These are phyloP conservation scores for Melinaea menophilus DNA, from an alignment of 2,888 invertebrate species.

Conservation along the genomic window DNA sequence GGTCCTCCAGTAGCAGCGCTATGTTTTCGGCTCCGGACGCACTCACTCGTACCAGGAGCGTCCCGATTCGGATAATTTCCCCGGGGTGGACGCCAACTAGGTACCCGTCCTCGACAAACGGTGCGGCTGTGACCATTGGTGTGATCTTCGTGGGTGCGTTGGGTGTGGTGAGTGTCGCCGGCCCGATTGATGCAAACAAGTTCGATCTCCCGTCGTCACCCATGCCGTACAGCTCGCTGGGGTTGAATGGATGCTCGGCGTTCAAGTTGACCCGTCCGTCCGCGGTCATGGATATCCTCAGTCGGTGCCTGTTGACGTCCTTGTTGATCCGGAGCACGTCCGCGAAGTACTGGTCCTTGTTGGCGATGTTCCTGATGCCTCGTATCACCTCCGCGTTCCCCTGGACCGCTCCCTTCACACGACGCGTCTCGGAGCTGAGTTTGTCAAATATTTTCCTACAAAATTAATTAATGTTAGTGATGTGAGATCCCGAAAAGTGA, in stretches of 20 bases:
- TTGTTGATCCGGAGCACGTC: conserved; percentile 75
- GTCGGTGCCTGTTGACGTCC: conserved; percentile 69
- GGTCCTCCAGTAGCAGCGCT: conserved; percentile 52
- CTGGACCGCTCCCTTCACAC: conserved; percentile 63
- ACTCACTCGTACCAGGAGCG: conserved; percentile 55
- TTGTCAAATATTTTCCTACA: conserved; percentile 78
- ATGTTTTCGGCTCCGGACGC: conserved; percentile 60
- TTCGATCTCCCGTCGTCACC: conserved; percentile 54
- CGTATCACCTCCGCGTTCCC: conserved; percentile 77
- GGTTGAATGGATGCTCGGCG: conserved; percentile 62
- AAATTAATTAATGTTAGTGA: conserved; percentile 18
- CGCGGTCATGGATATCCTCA: conserved; percentile 68
- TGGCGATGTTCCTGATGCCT: conserved; percentile 69
- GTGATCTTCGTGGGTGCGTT: conserved; percentile 56
- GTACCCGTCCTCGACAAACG: conserved; percentile 44
- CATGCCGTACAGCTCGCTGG: conserved; percentile 55
- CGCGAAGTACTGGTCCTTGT: conserved; percentile 78
- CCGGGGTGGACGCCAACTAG: conserved; percentile 62
- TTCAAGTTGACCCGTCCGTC: conserved; percentile 69
- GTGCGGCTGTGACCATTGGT: conserved; percentile 40
- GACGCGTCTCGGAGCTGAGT: conserved; percentile 74
- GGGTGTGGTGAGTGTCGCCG: conserved; percentile 41
- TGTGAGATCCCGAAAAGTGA: too few species aligned
- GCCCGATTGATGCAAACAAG: conserved; percentile 56
- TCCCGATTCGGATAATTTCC: conserved; percentile 62